Conservation (phyloP, 2,797 vertebrate species). For the Limnodromus scolopaceus region DNA sequence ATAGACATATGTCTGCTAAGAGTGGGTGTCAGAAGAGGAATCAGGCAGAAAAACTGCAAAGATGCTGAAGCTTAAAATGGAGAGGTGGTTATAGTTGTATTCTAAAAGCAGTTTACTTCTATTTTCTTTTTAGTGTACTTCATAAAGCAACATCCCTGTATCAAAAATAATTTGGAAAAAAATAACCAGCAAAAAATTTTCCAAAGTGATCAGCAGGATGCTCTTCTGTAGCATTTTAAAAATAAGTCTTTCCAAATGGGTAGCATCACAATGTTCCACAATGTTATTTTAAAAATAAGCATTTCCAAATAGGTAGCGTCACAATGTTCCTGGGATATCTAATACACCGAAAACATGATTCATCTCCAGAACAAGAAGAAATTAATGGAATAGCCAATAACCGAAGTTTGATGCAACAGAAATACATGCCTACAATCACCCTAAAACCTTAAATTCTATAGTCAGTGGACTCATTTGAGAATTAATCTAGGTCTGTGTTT, state of each 20-base stretch:
- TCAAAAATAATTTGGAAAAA: background rate
- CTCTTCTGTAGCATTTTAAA: background rate
- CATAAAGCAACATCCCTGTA: background rate
- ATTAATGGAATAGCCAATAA: background rate
- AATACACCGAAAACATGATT: background rate
- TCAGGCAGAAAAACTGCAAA: background rate
- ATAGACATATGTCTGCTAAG: background rate
- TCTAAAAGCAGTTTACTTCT: background rate
- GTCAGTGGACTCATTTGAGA: conserved; percentile 20
- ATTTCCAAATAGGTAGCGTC: background rate
- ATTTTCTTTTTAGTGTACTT: background rate
- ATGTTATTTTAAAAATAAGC: background rate
- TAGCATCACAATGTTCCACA: background rate
- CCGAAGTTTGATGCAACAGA: background rate
- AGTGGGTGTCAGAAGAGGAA: conserved; percentile 20
- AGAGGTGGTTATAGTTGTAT: background rate
- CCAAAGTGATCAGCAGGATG: background rate
- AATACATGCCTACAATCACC: background rate
- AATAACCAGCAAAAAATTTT: background rate
- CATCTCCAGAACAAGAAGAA: background rate
- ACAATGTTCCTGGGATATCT: background rate
- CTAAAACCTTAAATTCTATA: conserved; percentile 5
- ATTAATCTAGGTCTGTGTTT: conserved; percentile 37
- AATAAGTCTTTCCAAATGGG: background rate
- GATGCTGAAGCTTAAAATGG: background rate